phyloP scores from a whole-genome alignment of 2,113 vertebrate genomes.

The Phycodurus eques region DNA sequence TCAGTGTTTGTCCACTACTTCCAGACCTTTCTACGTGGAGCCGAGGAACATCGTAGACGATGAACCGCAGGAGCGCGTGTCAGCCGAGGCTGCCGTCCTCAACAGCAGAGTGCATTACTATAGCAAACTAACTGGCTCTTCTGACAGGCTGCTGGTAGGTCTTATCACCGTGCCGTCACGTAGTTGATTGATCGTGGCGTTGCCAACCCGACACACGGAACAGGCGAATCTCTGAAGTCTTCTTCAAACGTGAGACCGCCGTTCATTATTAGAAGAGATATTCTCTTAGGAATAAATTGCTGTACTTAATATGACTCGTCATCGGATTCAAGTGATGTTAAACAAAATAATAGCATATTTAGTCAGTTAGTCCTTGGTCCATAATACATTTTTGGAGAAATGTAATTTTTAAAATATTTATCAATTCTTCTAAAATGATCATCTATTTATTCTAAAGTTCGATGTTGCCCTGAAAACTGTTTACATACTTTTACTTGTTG shows the following conservation, averaged over 20 bases:
- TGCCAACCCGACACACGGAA: not conserved
- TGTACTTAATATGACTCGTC: too few relatives aligned
- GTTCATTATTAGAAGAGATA: too few relatives aligned
- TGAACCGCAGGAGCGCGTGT: conserved; percentile 78
- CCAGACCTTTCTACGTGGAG: conserved; percentile 90
- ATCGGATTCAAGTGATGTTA: too few relatives aligned
- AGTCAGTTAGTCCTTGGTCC: too few relatives aligned
- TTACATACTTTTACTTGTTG: too few relatives aligned
- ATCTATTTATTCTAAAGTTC: too few relatives aligned
- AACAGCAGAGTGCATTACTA: conserved; percentile 95
- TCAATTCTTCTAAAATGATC: too few relatives aligned
- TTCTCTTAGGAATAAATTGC: too few relatives aligned
- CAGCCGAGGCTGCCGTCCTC: conserved; percentile 86
- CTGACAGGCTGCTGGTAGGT: conserved; percentile 84
- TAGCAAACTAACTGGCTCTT: conserved; percentile 77
- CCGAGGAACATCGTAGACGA: conserved; percentile 84
- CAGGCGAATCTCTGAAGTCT: not conserved
- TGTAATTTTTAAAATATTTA: too few relatives aligned
- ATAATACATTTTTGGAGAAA: too few relatives aligned
- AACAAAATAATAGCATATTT: too few relatives aligned
- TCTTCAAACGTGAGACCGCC: not conserved
- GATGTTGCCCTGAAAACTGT: too few relatives aligned
- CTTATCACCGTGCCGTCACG: not conserved
- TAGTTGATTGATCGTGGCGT: not conserved
- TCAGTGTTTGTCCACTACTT: conserved; percentile 11